Base-by-base conservation (phyloP, 2,113 vertebrate species). In the Trogon surrucura region DNA sequence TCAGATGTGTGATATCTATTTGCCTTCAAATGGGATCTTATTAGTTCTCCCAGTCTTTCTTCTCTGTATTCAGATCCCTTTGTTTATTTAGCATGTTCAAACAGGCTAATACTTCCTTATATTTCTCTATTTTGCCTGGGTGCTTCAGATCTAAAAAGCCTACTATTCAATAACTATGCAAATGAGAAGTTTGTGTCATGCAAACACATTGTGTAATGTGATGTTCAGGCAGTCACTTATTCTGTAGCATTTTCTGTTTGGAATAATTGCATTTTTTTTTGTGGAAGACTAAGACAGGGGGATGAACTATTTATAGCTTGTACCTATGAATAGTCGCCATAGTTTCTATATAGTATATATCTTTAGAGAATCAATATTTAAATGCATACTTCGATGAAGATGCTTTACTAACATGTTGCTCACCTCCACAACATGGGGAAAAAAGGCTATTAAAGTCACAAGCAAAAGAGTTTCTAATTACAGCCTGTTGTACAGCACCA, bases 81-180 rank as follows among this genome's bases (percentile, higher is more conserved):
- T 54, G 4, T 64, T 91, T 78, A 32, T 87, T 71, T 27, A 82
- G 29, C 6, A 0, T 58, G 5, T 51, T 89, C 70, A 54, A 73
- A 91, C 3, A 92, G n/a, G 16, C 25, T 44, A 93, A 79, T 54
- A 69, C n/a, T 73, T 93, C 58, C 50, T 47, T 85, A 11, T n/a
- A 20, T 32, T 84, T 94, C 92, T 95, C 44, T 93, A 34, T 93
- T 93, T 77, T 82, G 69, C 64, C 13, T 72, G 6, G 5, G 23
- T 62, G 44, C 16, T 85, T 89, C 72, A 62, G 73, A 54, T 75
- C 65, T 91, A 58, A 82, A 91, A 92, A 95, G 47, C 57, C 45
- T 91, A 69, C 47, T 80, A 3, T 41, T 48, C 88, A 94, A 44
- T 87, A 92, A 89, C 64, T 93, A 90, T 74, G 56, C 67, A 92